Evolutionary conservation across 1,140 invertebrate genomes (phyloP).

Genomic region (Protaetia brevitarsis): DNA sequence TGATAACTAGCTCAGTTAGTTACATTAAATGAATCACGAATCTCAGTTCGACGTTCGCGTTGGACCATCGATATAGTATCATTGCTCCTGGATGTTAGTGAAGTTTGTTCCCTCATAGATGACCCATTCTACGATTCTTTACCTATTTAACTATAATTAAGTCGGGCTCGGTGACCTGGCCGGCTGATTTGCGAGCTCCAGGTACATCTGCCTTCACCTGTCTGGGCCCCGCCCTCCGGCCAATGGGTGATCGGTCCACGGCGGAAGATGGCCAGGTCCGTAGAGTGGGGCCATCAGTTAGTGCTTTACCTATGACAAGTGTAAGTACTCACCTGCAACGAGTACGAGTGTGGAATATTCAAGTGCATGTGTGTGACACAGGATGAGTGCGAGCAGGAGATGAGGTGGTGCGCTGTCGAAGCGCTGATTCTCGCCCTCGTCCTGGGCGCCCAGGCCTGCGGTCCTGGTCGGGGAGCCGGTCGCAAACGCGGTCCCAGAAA

Average conservation of each 20-base stretch:
- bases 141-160: conserved; percentile 10
- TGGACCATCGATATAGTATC: not conserved
- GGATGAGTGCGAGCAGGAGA: conserved; percentile 41
- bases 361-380: conserved; percentile 29
- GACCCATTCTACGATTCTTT: not conserved
- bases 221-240: conserved; percentile 41
- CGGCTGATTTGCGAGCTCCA: conserved; percentile 41
- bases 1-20: not conserved
- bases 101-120: not conserved
- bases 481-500: conserved; percentile 71
- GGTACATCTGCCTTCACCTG: conserved; percentile 40
- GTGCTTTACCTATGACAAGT: conserved; percentile 45
- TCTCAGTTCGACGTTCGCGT: not conserved
- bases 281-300: conserved; percentile 43
- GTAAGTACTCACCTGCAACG: conserved; percentile 36
- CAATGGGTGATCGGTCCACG: conserved; percentile 41
- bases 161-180: conserved; percentile 27
- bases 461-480: conserved; percentile 81
- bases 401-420: conserved; percentile 48
- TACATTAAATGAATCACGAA: not conserved
- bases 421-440: conserved; percentile 41
- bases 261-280: conserved; percentile 44
- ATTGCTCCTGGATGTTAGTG: not conserved
- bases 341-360: conserved; percentile 24
- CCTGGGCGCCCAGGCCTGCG: conserved; percentile 59